Percentiles rank a stretch among this genome's conserved stretches.
phyloP scores from a whole-genome alignment of 2,797 vertebrate genomes.

The Sitta carolinensis region DNA sequence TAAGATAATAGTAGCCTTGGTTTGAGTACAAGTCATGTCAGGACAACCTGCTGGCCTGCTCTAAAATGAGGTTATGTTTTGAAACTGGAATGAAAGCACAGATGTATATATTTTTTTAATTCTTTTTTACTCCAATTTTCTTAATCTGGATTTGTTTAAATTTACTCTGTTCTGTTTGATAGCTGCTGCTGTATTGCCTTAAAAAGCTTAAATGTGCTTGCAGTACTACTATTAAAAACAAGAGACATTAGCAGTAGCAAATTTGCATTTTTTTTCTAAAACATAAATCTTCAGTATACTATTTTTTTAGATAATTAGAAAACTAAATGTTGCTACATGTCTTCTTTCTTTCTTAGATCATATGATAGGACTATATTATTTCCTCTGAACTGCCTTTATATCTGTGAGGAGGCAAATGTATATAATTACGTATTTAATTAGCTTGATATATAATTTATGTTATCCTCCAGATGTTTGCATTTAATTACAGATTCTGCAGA shows the following conservation, averaged over 20 bases:
- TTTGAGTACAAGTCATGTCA: not conserved
- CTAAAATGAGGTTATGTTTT: not conserved
- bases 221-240: not conserved
- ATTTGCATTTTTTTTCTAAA: not conserved
- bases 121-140: not conserved
- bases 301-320: not conserved
- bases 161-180: not conserved
- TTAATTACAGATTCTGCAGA: not conserved
- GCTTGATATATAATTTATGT: not conserved
- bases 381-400: not conserved
- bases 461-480: constrained; percentile 22
- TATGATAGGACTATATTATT: not conserved
- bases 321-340: not conserved
- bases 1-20: not conserved
- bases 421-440: constrained; percentile 1
- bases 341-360: not conserved
- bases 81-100: not conserved
- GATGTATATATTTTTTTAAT: not conserved
- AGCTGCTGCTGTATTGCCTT: not conserved
- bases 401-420: not conserved
- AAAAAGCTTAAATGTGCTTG: not conserved
- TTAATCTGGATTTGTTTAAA: constrained; percentile 7
- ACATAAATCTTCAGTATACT: not conserved
- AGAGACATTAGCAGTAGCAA: not conserved
- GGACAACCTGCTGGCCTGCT: not conserved